phyloP scores from a whole-genome alignment of 2,113 vertebrate genomes.

The Phylloscopus whistleri region DNA sequence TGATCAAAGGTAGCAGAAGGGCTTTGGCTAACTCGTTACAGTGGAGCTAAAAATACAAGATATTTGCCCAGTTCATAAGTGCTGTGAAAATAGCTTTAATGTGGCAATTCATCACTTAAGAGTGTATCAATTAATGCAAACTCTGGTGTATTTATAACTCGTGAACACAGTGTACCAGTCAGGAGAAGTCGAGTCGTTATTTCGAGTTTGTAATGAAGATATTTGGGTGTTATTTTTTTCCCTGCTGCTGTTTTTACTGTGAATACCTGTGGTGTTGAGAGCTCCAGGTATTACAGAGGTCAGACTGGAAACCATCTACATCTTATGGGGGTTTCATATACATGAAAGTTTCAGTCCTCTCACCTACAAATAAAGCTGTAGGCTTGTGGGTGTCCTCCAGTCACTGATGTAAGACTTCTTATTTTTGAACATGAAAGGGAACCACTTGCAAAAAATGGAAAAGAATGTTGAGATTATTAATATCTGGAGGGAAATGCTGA shows the following conservation, averaged over 20 bases:
- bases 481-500: slow-evolving; percentile 10
- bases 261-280: background rate
- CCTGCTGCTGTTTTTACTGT: background rate
- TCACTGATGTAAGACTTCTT: slow-evolving; percentile 18
- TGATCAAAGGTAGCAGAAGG: background rate
- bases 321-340: background rate
- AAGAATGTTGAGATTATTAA: slow-evolving; percentile 48
- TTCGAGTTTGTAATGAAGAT: background rate
- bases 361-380: slow-evolving; percentile 3
- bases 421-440: slow-evolving; percentile 53
- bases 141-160: background rate
- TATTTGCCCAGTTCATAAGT: background rate
- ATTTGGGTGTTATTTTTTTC: background rate
- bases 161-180: background rate
- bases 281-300: background rate
- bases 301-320: background rate
- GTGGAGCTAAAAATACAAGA: background rate
- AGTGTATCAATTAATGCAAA: background rate
- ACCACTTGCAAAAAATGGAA: slow-evolving; percentile 49
- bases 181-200: background rate
- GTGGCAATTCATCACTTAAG: background rate
- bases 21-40: background rate
- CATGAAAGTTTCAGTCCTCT: background rate
- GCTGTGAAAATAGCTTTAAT: background rate
- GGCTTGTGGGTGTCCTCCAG: slow-evolving; percentile 50